phyloP scores from a whole-genome alignment of 2,888 invertebrate species.

The Hypselothyrea guttata region DNA sequence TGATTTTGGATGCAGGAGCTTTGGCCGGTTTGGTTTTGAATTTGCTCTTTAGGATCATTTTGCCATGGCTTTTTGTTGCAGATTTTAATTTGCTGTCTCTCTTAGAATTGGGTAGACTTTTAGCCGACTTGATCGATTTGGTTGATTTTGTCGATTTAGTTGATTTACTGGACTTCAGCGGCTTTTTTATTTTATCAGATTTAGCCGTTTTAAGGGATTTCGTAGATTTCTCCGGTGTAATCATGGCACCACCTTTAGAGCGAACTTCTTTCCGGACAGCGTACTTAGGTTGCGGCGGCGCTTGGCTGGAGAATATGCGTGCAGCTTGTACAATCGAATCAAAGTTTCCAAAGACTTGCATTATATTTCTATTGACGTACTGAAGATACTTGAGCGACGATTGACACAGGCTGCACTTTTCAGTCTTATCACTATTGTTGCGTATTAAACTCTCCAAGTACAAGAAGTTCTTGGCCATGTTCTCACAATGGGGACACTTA shows the following conservation, averaged over 20 bases:
- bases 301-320: constrained; percentile 50
- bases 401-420: constrained; percentile 67
- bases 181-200: constrained; percentile 39
- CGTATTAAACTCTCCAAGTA: constrained; percentile 76
- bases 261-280: constrained; percentile 30
- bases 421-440: constrained; percentile 53
- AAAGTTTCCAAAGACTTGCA: constrained; percentile 70
- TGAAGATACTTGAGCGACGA: constrained; percentile 75
- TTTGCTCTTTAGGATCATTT: constrained; percentile 50
- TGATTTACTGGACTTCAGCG: constrained; percentile 38
- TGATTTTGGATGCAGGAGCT: not conserved
- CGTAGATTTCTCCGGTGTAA: constrained; percentile 34
- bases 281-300: constrained; percentile 52
- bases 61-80: constrained; percentile 37
- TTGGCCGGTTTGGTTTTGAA: constrained; percentile 29
- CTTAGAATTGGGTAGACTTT: constrained; percentile 26
- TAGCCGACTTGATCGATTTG: constrained; percentile 28
- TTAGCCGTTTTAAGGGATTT: constrained; percentile 44
- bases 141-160: constrained; percentile 40
- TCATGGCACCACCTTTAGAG: constrained; percentile 48
- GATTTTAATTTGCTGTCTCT: constrained; percentile 4
- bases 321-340: constrained; percentile 67
- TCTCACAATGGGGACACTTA: constrained; percentile 75
- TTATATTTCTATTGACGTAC: constrained; percentile 73
- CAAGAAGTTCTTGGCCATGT: constrained; percentile 79